phyloP scores from a whole-genome alignment of 2,797 vertebrate genomes.

The Distichodus sexfasciatus region DNA sequence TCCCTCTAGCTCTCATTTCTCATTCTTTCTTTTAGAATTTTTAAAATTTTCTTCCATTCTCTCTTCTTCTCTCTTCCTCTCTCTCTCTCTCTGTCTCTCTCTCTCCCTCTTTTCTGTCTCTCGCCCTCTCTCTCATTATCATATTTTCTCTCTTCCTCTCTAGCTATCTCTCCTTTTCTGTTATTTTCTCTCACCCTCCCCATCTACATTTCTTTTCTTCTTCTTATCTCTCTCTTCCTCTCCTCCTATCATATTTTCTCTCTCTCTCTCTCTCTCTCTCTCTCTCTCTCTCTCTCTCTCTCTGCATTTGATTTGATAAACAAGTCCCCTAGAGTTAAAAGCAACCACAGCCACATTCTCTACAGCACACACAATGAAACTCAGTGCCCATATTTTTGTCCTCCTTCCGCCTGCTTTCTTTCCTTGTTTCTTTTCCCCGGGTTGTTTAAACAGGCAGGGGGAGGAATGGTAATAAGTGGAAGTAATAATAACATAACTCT shows the following conservation, averaged over 20 bases:
- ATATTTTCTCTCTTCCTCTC: background rate
- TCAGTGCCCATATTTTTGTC: background rate
- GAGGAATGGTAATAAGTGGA: slow-evolving; percentile 51
- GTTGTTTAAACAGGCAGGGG: slow-evolving; percentile 29
- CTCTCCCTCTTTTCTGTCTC: background rate
- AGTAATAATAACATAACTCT: slow-evolving; percentile 52
- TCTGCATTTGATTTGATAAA: slow-evolving; percentile 56
- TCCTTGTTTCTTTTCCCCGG: slow-evolving; percentile 22
- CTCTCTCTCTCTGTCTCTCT: background rate
- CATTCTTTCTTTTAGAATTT: background rate
- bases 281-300: background rate
- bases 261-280: background rate
- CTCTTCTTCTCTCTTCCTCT: background rate
- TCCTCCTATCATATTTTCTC: background rate
- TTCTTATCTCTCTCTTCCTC: background rate
- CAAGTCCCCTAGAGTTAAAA: slow-evolving; percentile 42
- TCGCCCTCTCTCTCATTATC: background rate
- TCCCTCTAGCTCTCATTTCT: background rate
- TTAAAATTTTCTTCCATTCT: background rate
- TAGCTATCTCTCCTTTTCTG: background rate
- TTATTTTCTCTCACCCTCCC: background rate
- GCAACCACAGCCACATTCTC: slow-evolving; percentile 37
- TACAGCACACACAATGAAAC: slow-evolving; percentile 26
- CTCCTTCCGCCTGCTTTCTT: slow-evolving; percentile 3
- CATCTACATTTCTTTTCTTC: background rate